Conservation (phyloP, 2,888 invertebrate genomes). For the Ornithoptera alexandrae region DNA sequence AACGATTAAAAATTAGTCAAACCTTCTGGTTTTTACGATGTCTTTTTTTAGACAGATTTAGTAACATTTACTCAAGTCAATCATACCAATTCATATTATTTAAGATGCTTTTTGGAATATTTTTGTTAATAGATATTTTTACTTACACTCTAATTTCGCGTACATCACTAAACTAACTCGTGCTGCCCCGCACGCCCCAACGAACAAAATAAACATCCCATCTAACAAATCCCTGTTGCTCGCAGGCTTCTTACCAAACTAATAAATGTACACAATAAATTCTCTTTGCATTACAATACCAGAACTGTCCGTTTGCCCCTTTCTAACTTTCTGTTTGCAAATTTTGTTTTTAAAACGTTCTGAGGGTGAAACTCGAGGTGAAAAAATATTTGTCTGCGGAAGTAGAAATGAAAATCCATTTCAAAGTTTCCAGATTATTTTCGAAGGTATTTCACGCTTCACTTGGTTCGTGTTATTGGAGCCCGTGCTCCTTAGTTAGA, state of each 20-base stretch:
- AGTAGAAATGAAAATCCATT: constrained; percentile 30
- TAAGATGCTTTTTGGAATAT: neutral
- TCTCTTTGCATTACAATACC: constrained; percentile 63
- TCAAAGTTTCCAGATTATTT: constrained; percentile 24
- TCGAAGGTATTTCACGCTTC: constrained; percentile 24
- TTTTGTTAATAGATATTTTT: constrained; percentile 43
- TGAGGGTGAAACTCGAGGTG: constrained; percentile 22
- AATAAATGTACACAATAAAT: constrained; percentile 74
- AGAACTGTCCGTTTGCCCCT: constrained; percentile 44
- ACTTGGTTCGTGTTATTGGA: constrained; percentile 26
- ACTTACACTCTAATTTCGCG: constrained; percentile 61
- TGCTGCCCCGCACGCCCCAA: constrained; percentile 28
- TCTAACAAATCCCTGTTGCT: constrained; percentile 61
- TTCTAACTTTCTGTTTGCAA: constrained; percentile 36
- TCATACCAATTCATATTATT: no score
- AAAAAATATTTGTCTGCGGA: constrained; percentile 21
- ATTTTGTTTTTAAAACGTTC: constrained; percentile 34
- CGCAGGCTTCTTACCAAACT: constrained; percentile 66
- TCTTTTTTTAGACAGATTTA: no score
- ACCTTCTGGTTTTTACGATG: no score
- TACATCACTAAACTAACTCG: constrained; percentile 30
- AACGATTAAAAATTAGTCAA: no score
- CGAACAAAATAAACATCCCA: constrained; percentile 65
- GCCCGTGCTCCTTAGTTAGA: constrained; percentile 52
- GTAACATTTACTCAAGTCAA: no score